These are phyloP conservation scores for Colaptes auratus DNA, from an alignment of 2,113 vertebrate species.

Conservation along the genomic window DNA sequence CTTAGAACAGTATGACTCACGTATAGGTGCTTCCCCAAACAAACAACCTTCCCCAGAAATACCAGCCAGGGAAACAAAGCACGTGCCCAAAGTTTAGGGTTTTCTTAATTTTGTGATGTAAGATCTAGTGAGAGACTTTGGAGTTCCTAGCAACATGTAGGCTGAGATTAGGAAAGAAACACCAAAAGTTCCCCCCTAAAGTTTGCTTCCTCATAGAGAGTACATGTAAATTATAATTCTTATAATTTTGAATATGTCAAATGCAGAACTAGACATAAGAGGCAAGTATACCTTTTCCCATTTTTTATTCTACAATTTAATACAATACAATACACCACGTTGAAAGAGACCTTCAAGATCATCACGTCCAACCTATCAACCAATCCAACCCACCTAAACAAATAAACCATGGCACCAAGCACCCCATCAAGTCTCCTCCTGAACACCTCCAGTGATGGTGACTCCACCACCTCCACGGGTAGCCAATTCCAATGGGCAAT, in stretches of 20 bases:
- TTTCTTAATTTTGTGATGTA: background rate
- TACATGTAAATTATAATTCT: background rate
- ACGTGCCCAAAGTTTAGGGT: accelerated
- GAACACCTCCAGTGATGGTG: too few species aligned
- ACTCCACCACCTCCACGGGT: too few species aligned
- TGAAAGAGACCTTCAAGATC: too few species aligned
- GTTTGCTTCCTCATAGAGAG: background rate
- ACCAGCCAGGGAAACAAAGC: background rate
- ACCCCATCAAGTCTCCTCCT: too few species aligned
- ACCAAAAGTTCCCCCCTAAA: background rate
- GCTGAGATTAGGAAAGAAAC: background rate
- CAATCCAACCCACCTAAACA: too few species aligned
- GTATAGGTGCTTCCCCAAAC: background rate
- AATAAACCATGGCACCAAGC: too few species aligned
- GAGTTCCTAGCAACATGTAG: background rate
- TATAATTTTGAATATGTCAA: accelerated
- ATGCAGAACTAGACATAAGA: background rate
- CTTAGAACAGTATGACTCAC: background rate
- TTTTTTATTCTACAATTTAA: background rate
- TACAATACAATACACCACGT: too few species aligned
- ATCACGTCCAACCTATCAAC: too few species aligned
- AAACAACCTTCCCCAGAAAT: background rate
- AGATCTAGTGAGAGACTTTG: background rate
- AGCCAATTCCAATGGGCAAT: too few species aligned
- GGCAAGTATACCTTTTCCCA: background rate